phyloP scores from a whole-genome alignment of 2,113 vertebrate genomes.

The Xiphias gladius region DNA sequence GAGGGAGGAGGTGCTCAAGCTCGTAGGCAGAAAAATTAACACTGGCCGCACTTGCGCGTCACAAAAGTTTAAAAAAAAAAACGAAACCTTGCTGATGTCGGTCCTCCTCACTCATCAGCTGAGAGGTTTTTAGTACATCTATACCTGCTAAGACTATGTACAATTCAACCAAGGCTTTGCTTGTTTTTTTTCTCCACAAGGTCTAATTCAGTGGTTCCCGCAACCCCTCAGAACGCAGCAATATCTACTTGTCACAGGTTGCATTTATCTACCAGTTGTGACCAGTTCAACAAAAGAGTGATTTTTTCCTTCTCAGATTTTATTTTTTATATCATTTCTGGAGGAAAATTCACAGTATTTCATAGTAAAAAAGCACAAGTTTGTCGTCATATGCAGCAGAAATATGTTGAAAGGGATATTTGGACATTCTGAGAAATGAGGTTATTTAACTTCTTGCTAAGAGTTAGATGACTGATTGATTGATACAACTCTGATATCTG shows the following conservation, averaged over 20 bases:
- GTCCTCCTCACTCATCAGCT: constrained; percentile 21
- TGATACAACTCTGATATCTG: no score
- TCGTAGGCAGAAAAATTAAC: constrained; percentile 50
- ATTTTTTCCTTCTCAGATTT: background rate
- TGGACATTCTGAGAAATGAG: background rate
- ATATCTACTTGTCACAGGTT: background rate
- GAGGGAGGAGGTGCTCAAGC: constrained; percentile 41
- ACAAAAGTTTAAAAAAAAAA: constrained; percentile 28
- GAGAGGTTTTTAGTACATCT: constrained; percentile 16
- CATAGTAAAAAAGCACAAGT: background rate
- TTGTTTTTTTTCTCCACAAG: constrained; percentile 62
- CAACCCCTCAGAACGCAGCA: background rate
- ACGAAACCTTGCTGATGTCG: constrained; percentile 19
- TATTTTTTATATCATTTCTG: background rate
- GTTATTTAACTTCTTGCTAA: background rate
- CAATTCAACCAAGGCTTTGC: constrained; percentile 79
- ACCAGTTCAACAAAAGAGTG: background rate
- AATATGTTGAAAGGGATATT: background rate
- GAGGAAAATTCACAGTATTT: no score
- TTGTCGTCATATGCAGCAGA: background rate
- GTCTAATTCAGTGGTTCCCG: constrained; percentile 43
- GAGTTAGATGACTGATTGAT: background rate
- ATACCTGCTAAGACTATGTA: constrained; percentile 64
- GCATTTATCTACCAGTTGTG: no score
- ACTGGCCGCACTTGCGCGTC: constrained; percentile 17